Base-by-base conservation (phyloP, 2,797 vertebrate species). In the Hipposideros larvatus region DNA sequence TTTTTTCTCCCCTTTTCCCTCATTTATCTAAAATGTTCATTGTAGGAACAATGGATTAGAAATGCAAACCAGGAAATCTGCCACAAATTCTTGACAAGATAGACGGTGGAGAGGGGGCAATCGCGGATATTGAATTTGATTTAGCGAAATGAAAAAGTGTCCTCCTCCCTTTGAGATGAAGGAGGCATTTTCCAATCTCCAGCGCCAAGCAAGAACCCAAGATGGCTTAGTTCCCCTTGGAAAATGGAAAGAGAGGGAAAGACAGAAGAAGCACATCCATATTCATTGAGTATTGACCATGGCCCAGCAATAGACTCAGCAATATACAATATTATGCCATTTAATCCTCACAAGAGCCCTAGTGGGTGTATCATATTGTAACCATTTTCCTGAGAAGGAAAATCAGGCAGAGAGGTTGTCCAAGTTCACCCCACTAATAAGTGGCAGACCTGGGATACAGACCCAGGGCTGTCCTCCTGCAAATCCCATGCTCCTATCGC, bases 11-110 rank as follows among this genome's bases (percentile, higher is more conserved):
- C 11, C 1, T 21, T 26, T 53, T 55, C 10, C 19, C 34, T 91
- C 82, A 94, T 92, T 97, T 68, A 85, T 92, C 77, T 71, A 53
- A 96, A 93, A 95, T 43, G 24, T 70, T 96, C 75, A 80, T 48
- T 93, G 96, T 84, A 96, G 91, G 96, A 78, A 31, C 10, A 68
- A 2, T 93, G 89, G 73, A 94, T 15, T 28, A 68, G 13, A 93
- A 93, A 90, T 63, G 22, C 83, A 97, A 92, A 86, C 51, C 34
- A 71, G 57, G 34, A 96, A 87, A 90, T 95, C 43, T 88, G 90
- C 80, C 63, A 96, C 46, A 82, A 95, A 85, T 28, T 84, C 70
- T 24, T 74, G 53, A 86, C 13, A 85, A 61, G 66, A 85, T 18
- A 73, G 83, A 90, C 63, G 19, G 19, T 31, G 1, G 16, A 8